Percentiles rank a stretch among this genome's conserved stretches.
These are phyloP conservation scores for Bhutanitis thaidina DNA, from an alignment of 2,888 invertebrate genomes.

Conservation along the genomic window DNA sequence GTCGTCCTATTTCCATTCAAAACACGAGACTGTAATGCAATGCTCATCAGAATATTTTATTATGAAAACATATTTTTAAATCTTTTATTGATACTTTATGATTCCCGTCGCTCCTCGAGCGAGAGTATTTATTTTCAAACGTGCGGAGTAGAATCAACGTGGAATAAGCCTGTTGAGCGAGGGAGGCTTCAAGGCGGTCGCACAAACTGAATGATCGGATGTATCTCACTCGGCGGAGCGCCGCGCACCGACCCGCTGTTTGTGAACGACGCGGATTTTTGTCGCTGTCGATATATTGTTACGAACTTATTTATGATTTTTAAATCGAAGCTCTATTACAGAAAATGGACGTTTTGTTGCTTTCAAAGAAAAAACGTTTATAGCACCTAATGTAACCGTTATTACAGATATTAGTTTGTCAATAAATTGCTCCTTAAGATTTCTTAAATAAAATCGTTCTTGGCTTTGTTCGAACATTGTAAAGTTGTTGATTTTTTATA, in stretches of 20 bases:
- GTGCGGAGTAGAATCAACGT: slow-evolving; percentile 24
- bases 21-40: background rate
- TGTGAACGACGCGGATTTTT: slow-evolving; percentile 3
- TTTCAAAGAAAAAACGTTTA: too few relatives aligned
- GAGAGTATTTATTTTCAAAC: slow-evolving; percentile 13
- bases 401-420: too few relatives aligned
- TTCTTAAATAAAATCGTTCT: too few relatives aligned
- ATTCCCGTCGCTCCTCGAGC: slow-evolving; percentile 5
- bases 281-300: slow-evolving; percentile 2
- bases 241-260: slow-evolving; percentile 11
- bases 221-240: slow-evolving; percentile 17
- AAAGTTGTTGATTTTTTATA: slow-evolving; percentile 15
- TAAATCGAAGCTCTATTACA: background rate
- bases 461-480: too few relatives aligned
- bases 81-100: slow-evolving; percentile 6
- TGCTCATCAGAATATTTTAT: background rate
- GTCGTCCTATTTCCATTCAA: too few relatives aligned
- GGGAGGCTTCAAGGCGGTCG: slow-evolving; percentile 32
- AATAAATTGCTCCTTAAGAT: too few relatives aligned
- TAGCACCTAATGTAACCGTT: too few relatives aligned
- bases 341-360: background rate
- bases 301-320: slow-evolving; percentile 1
- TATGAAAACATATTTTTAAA: slow-evolving; percentile 3
- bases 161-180: slow-evolving; percentile 35
- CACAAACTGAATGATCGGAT: slow-evolving; percentile 53